phyloP scores from a whole-genome alignment of 2,113 vertebrate genomes.

The Heloderma charlesbogerti region DNA sequence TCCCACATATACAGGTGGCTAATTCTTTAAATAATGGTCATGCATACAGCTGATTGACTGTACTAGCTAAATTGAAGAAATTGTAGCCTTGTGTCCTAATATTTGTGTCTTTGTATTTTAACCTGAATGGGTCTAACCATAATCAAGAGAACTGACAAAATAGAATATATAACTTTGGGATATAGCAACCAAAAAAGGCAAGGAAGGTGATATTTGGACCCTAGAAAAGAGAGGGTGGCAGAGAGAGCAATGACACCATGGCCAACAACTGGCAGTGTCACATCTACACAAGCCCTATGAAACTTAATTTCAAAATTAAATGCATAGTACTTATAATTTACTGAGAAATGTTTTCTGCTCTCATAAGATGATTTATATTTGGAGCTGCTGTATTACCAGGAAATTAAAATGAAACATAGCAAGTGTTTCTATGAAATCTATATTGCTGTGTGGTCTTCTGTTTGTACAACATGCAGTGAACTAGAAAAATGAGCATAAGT shows the following conservation, averaged over 20 bases:
- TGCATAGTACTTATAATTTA: neutral
- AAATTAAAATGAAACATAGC: slow-evolving; percentile 14
- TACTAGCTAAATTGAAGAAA: too few relatives aligned
- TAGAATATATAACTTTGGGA: too few relatives aligned
- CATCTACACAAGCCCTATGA: neutral
- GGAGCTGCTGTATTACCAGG: neutral
- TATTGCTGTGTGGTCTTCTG: neutral
- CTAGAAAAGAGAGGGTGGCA: neutral
- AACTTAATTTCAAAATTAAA: neutral
- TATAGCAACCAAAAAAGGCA: neutral
- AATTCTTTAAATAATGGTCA: too few relatives aligned
- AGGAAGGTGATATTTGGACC: neutral
- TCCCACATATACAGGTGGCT: too few relatives aligned
- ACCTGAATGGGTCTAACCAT: too few relatives aligned
- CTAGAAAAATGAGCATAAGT: neutral
- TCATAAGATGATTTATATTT: neutral
- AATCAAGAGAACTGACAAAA: too few relatives aligned
- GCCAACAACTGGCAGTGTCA: neutral
- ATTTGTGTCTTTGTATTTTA: too few relatives aligned
- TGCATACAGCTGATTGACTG: too few relatives aligned
- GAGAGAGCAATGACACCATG: neutral
- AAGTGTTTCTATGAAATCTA: slow-evolving; percentile 9
- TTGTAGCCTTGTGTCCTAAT: too few relatives aligned
- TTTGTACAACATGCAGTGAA: neutral
- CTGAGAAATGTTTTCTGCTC: neutral